Conservation (phyloP, 2,888 invertebrate genomes). For the Mystacides longicornis region DNA sequence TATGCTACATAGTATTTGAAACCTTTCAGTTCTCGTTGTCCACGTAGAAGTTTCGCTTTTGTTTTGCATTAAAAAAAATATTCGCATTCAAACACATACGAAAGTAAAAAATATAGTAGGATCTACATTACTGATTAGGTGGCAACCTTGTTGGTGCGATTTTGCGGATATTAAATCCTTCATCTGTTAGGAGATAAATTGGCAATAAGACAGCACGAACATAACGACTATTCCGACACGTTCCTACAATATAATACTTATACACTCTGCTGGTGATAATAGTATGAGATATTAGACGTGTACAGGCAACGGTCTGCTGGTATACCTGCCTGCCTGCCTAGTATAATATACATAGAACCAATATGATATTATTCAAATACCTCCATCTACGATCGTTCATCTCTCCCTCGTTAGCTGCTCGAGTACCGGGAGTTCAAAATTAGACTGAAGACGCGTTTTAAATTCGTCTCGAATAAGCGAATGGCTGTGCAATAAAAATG, state of each 20-base stretch:
- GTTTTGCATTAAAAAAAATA: no score
- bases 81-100: no score
- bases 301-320: no score
- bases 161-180: slow-evolving; percentile 12
- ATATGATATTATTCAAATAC: neutral
- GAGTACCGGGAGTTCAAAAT: neutral
- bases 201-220: slow-evolving; percentile 10
- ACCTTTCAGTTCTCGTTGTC: no score
- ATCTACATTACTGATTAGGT: neutral
- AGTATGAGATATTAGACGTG: neutral
- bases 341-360: neutral
- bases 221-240: slow-evolving; percentile 12
- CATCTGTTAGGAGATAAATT: slow-evolving; percentile 7
- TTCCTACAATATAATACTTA: slow-evolving; percentile 1
- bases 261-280: neutral
- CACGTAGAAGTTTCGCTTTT: no score
- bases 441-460: no score
- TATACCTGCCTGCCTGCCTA: no score
- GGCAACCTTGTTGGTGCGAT: neutral
- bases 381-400: neutral
- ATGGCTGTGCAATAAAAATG: no score
- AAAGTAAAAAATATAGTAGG: neutral
- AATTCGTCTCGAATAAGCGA: no score
- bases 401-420: neutral
- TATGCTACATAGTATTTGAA: no score